Base-by-base conservation (phyloP, 2,113 vertebrate species). In the Nerophis lumbriciformis region DNA sequence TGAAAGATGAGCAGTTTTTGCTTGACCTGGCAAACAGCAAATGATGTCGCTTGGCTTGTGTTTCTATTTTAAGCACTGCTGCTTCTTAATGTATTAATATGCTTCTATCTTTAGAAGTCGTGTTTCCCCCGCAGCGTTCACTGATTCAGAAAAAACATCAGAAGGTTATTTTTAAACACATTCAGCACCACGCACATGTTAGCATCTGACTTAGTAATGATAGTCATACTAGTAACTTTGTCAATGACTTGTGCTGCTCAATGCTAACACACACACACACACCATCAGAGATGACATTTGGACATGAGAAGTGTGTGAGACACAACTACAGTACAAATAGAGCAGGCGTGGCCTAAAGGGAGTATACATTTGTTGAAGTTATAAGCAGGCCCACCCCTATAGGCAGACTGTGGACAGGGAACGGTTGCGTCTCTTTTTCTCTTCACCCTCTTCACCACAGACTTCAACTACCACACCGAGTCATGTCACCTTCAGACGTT, bases 1-100 rank as follows among this genome's bases (percentile, higher is more conserved):
- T 88, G 80, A 87, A 87, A 73, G 71, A 88, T 82, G 83, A 85
- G 67, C 55, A 78, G 61, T 51, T 79, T 71, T 60, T n/a, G 76
- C 80, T 82, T 7, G 72, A 83, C 76, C 78, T 65, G 62, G 70
- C 66, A 60, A 70, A 51, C 48, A 65, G 44, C 76, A 77, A 79
- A 80, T 70, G 75, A 82, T 82, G 73, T 63, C 53, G 48, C 39
- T 58, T 44, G 65, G 37, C 63, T 63, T 72, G 16, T 6, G 66
- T 49, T 70, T 63, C 80, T 64, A 44, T 83, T 77, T 85, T 85
- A 83, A 80, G 73, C 69, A 61, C 56, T 11, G 45, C 6, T 36
- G 60, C 1, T 66, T 72, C 87, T 38, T 80, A 28, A 28, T 28
- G 28, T 4, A 28, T 28, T 28, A 28, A 28, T 28, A 28, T 3